Evolutionary conservation across 2,113 vertebrate species (phyloP).

Genomic region (Struthidea cinerea): DNA sequence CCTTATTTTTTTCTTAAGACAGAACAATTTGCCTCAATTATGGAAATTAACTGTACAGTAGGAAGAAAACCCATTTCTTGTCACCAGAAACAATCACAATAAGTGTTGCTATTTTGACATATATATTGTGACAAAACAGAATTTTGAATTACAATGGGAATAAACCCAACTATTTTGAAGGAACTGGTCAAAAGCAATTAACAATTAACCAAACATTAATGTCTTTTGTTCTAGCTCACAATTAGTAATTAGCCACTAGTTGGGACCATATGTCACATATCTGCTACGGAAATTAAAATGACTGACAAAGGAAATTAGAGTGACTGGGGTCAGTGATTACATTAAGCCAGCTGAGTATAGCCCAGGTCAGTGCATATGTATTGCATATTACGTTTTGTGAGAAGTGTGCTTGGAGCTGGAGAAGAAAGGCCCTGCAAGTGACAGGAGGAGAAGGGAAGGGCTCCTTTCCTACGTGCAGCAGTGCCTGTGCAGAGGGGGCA

Average conservation of each 20-base stretch:
- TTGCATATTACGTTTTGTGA: not conserved
- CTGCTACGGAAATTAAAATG: conserved; percentile 7
- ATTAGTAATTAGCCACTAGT: conserved; percentile 2
- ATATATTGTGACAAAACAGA: not conserved
- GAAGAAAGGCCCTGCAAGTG: not conserved
- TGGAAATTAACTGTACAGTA: not conserved
- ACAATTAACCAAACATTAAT: conserved; percentile 2
- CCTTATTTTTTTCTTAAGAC: not conserved
- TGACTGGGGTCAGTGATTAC: not conserved
- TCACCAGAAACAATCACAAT: not conserved
- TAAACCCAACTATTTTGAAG: not conserved
- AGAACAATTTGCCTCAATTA: not conserved
- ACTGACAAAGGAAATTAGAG: conserved; percentile 22
- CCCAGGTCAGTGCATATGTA: not conserved
- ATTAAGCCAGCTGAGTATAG: not conserved
- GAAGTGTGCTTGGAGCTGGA: not conserved
- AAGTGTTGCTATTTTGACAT: not conserved
- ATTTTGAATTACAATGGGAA: not conserved
- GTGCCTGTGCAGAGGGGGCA: accelerated
- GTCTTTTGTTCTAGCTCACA: conserved; percentile 9
- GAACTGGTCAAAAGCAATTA: not conserved
- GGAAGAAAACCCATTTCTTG: not conserved
- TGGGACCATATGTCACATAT: not conserved
- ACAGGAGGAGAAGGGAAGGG: not conserved
- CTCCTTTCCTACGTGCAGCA: accelerated